Base-by-base conservation (phyloP, 92 coral and sea anemone species). In the Epizoanthus ramosus region DNA sequence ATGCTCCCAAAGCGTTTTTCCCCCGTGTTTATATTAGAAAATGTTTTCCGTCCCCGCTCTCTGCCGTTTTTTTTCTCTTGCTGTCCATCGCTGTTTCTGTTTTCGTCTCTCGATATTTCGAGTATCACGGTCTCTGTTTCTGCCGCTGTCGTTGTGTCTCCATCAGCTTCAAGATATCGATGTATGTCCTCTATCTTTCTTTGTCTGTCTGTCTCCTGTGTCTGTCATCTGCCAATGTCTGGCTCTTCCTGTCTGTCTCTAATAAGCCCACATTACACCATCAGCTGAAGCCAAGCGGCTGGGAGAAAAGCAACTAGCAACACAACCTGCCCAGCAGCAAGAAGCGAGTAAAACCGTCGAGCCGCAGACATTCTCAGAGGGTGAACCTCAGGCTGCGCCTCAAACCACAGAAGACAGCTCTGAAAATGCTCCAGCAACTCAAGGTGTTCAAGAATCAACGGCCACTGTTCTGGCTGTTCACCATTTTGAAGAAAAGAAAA, bases 221-320 rank as follows among this genome's bases (percentile, higher is more conserved):
- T 28, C 31, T 28, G 31, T 28, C 31, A 28, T 28, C 31, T 28
- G 31, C 2, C 31, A 28, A 28, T 28, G 31, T 28, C 2, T 0
- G 31, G 31, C 31, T 28, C 31, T 28, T 28, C 31, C 19, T 0
- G 33, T 33, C 15, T 8, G 16, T 77, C 23, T 0, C 16, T 10
- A 50, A 50, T 1, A 50, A 50, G 2, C 54, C 54, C 8, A 50
- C 54, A 9, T 50, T 50, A 50, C 54, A 50, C 54, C 14, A 6
- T 50, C 54, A 50, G 54, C 54, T 50, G 12, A 50, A 77, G 71
- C 5, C 22, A 41, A n/a, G 13, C 6, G 16, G 13, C 39, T 12
- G 41, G 59, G 43, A 77, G 57, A 77, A 77, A 77, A 77, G 82
- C 82, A 77, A 63, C 82, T 21, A 77, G 82, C 82, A 77, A 39